A percentile compares a stretch with the other conserved stretches of the same genome.
Evolutionary conservation across 2,797 vertebrate genomes (phyloP).

Genomic region (Falco biarmicus): DNA sequence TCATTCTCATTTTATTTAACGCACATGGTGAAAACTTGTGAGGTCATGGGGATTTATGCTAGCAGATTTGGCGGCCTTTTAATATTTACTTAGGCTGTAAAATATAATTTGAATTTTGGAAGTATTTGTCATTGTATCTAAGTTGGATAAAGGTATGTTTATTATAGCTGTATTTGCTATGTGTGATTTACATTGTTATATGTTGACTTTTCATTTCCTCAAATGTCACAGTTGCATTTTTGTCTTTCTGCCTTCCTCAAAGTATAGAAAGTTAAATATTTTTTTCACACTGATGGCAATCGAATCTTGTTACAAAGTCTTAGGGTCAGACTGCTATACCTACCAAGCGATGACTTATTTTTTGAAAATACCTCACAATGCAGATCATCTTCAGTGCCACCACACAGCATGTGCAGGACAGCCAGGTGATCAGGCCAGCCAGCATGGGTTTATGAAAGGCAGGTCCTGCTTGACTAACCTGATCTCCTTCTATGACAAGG

Average conservation of each 20-base stretch:
- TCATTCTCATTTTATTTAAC: constrained; percentile 66
- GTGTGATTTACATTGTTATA: constrained; percentile 71
- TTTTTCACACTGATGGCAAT: constrained; percentile 47
- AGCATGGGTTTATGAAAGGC: not conserved
- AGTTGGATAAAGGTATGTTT: constrained; percentile 71
- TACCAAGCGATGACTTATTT: not conserved
- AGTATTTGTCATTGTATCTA: constrained; percentile 69
- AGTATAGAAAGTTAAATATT: constrained; percentile 65
- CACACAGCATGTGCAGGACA: not conserved
- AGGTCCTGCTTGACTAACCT: not conserved
- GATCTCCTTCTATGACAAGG: not conserved
- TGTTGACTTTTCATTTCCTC: constrained; percentile 69
- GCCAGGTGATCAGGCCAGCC: not conserved
- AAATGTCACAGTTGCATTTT: constrained; percentile 67
- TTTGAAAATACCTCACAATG: not conserved
- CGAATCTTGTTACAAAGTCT: constrained; percentile 19
- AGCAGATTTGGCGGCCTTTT: constrained; percentile 63
- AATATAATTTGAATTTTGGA: constrained; percentile 71
- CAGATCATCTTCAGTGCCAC: not conserved
- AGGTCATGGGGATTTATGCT: constrained; percentile 54
- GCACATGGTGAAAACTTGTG: constrained; percentile 26
- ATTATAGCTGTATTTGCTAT: constrained; percentile 69
- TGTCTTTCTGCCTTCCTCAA: constrained; percentile 53
- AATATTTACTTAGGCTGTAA: constrained; percentile 69
- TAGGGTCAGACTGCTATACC: not conserved